These are phyloP conservation scores for Ophthalmolycus amberensis DNA, from an alignment of 2,113 vertebrate species.

Conservation along the genomic window DNA sequence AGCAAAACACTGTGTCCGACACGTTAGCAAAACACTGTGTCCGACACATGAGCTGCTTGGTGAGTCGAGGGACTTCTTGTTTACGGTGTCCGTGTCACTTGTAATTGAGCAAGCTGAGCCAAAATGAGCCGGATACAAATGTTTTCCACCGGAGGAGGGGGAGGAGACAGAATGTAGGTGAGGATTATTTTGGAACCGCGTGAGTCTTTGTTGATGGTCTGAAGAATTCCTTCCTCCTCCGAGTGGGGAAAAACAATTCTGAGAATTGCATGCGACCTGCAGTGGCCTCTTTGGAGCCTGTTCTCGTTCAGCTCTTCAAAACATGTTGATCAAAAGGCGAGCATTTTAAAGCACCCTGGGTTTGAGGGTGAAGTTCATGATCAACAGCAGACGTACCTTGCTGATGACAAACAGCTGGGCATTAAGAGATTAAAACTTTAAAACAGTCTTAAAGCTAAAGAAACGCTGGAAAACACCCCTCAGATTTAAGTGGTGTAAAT, in stretches of 20 bases:
- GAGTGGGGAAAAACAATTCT: constrained; percentile 59
- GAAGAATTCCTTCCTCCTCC: constrained; percentile 1
- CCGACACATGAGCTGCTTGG: neutral
- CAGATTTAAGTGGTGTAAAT: no score
- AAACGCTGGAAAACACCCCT: neutral
- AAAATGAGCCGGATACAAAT: constrained; percentile 19
- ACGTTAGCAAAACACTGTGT: constrained; percentile 7
- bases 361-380: constrained; percentile 46
- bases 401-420: constrained; percentile 41
- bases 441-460: neutral
- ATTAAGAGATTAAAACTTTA: neutral
- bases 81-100: constrained; percentile 22
- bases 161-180: neutral
- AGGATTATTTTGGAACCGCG: neutral
- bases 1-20: constrained; percentile 3
- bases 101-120: constrained; percentile 12
- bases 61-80: constrained; percentile 10
- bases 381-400: neutral
- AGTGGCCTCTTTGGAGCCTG: constrained; percentile 22
- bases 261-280: constrained; percentile 51
- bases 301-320: constrained; percentile 44
- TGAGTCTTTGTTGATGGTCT: constrained; percentile 16
- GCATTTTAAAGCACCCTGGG: constrained; percentile 11
- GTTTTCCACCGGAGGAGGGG: constrained; percentile 27
- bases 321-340: constrained; percentile 52